Evolutionary conservation across 2,113 vertebrate species (phyloP).

Genomic region (Gymnorhina tibicen): DNA sequence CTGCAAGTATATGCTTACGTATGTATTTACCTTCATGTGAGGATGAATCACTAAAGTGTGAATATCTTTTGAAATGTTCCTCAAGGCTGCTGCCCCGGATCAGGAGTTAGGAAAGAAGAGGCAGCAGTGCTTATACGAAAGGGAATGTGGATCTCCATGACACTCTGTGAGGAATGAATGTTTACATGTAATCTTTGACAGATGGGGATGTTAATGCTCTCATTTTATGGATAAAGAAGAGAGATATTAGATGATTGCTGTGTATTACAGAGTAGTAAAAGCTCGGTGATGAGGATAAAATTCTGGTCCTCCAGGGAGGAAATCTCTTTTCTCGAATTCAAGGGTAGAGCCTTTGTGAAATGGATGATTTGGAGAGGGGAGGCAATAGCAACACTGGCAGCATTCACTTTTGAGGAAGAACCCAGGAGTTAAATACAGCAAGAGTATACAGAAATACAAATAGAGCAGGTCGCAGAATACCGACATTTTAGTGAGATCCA

Average conservation of each 20-base stretch:
- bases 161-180: not conserved
- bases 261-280: not conserved
- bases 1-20: not conserved
- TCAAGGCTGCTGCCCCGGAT: not conserved
- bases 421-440: not conserved
- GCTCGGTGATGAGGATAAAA: not conserved
- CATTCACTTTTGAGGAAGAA: not conserved
- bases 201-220: not conserved
- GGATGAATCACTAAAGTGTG: not conserved
- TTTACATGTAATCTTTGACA: constrained; percentile 14
- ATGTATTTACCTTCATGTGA: not conserved
- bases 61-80: not conserved
- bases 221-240: constrained; percentile 5
- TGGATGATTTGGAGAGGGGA: not conserved
- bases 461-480: not conserved
- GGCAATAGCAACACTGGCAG: not conserved
- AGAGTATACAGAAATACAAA: not conserved
- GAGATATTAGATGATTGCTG: not conserved
- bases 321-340: not conserved
- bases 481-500: not conserved
- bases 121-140: not conserved
- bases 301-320: not conserved
- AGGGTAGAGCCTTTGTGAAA: not conserved
- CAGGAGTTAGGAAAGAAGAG: not conserved
- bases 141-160: not conserved